Conservation (phyloP, 2,888 invertebrate genomes). For the Megaustenia siamemsis region DNA sequence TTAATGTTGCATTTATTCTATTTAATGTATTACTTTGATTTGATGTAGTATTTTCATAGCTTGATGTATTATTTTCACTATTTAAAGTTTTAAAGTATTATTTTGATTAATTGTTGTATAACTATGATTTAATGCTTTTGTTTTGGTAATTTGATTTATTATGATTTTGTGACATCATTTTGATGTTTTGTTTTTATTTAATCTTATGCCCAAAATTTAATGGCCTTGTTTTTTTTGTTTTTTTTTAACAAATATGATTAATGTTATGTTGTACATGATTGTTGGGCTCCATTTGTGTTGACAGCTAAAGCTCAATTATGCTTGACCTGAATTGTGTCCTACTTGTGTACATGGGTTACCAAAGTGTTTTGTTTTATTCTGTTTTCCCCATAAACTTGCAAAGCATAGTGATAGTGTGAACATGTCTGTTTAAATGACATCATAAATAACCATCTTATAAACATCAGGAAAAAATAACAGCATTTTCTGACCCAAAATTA, state of each 20-base stretch:
- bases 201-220: constrained; percentile 9
- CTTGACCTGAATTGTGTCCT: background rate
- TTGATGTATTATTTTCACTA: background rate
- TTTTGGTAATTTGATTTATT: background rate
- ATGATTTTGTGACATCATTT: background rate
- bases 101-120: background rate
- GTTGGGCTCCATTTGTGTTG: background rate
- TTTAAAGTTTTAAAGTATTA: background rate
- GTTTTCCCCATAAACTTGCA: no score
- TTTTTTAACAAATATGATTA: background rate
- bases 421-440: no score
- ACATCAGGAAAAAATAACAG: no score
- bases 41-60: background rate
- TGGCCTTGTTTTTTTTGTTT: constrained; percentile 19
- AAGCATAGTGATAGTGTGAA: no score
- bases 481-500: no score
- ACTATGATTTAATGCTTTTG: background rate
- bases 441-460: no score
- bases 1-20: constrained; percentile 28
- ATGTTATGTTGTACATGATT: background rate
- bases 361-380: no score
- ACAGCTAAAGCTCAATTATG: background rate
- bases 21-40: background rate
- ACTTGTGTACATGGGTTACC: no score
- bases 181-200: background rate